These are phyloP conservation scores for Sebastolobus alascanus DNA, from an alignment of 2,797 vertebrate species.

Conservation along the genomic window DNA sequence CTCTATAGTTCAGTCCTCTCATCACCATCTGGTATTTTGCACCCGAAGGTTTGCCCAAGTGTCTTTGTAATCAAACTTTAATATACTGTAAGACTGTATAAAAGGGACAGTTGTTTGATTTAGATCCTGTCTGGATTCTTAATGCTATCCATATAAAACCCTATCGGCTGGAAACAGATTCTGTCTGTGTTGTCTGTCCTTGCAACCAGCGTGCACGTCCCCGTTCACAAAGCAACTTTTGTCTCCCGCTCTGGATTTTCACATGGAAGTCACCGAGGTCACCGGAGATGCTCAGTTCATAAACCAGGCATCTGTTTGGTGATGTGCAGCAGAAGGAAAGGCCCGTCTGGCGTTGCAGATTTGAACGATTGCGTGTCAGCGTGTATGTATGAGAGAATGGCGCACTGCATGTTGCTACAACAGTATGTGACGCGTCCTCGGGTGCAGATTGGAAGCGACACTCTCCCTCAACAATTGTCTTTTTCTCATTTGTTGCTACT, in stretches of 20 bases:
- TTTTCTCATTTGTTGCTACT: conserved; percentile 57
- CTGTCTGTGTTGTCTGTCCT: conserved; percentile 31
- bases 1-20: conserved; percentile 26
- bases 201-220: neutral
- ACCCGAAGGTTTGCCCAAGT: conserved; percentile 34
- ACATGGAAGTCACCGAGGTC: neutral
- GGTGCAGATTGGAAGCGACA: conserved; percentile 48
- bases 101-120: conserved; percentile 37
- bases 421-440: conserved; percentile 20
- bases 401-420: neutral
- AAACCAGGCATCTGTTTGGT: conserved; percentile 10
- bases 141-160: conserved; percentile 49
- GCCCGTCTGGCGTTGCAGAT: neutral
- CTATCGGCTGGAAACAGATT: neutral
- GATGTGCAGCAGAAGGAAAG: neutral
- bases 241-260: neutral
- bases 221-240: neutral
- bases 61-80: conserved; percentile 69
- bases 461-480: conserved; percentile 56
- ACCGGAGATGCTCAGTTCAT: conserved; percentile 30
- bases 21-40: conserved; percentile 66
- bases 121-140: conserved; percentile 41
- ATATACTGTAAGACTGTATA: conserved; percentile 45
- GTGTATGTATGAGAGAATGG: neutral
- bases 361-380: neutral